Evolutionary conservation across 2,113 vertebrate species (phyloP).

Genomic region (Procavia capensis): DNA sequence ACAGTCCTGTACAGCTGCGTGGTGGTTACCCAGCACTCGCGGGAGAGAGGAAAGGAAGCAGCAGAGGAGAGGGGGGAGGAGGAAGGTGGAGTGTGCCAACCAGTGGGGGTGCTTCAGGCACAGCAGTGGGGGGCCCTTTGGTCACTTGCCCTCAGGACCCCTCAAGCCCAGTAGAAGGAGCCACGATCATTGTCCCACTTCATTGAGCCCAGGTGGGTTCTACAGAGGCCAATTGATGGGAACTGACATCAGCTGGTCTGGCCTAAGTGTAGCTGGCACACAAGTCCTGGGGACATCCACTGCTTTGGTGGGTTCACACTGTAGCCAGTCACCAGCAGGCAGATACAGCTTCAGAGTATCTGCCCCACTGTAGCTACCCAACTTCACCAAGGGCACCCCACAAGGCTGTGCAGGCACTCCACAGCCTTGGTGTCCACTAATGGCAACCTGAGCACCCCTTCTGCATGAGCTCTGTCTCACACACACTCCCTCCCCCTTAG

Average conservation of each 20-base stretch:
- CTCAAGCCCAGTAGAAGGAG: not conserved
- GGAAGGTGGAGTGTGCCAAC: no score
- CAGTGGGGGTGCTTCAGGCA: not conserved
- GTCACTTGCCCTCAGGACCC: not conserved
- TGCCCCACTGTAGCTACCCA: not conserved
- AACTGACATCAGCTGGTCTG: not conserved
- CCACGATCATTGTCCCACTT: not conserved
- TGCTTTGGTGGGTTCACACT: not conserved
- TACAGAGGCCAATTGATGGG: not conserved
- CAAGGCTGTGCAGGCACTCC: not conserved
- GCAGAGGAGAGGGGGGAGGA: not conserved
- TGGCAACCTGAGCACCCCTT: fast-evolving
- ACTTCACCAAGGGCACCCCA: fast-evolving
- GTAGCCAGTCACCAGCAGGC: not conserved
- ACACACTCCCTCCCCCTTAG: not conserved
- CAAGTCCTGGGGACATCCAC: not conserved
- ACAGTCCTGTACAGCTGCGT: no score
- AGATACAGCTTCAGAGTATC: not conserved
- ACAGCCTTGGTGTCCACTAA: fast-evolving
- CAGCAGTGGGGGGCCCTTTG: not conserved
- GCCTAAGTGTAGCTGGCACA: not conserved
- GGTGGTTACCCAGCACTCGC: not conserved
- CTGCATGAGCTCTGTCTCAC: fast-evolving
- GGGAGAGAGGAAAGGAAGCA: not conserved
- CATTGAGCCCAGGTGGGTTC: not conserved